Percentiles rank a stretch among this genome's conserved stretches.
Evolutionary conservation across 2,888 invertebrate species (phyloP).

Genomic region (Teleiodes luculella): DNA sequence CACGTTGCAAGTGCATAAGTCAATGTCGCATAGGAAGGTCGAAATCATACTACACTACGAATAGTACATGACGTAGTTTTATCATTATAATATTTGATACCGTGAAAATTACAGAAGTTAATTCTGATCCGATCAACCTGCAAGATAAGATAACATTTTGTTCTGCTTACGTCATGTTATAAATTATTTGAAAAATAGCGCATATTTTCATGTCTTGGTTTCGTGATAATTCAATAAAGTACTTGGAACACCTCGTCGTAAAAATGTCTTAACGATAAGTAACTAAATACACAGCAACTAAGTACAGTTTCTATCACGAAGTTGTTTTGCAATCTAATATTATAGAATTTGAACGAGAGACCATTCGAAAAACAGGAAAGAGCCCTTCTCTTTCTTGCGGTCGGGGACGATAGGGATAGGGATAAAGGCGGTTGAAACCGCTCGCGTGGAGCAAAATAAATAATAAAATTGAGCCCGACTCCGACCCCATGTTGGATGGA

Average conservation of each 20-base stretch:
- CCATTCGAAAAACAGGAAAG: conserved; percentile 55
- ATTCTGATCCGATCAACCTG: not conserved
- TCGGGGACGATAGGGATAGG: conserved; percentile 50
- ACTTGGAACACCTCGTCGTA: conserved; percentile 22
- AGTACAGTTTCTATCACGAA: conserved; percentile 24
- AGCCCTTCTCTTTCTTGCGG: conserved; percentile 43
- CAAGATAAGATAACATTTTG: conserved; percentile 9
- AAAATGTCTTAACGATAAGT: conserved; percentile 13
- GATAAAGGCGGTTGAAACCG: conserved; percentile 67
- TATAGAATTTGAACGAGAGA: conserved; percentile 47
- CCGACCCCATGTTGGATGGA: conserved; percentile 58
- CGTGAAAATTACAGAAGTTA: conserved; percentile 4
- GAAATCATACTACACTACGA: not conserved
- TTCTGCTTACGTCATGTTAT: not conserved
- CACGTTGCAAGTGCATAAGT: conserved; percentile 13
- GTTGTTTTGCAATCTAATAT: conserved; percentile 16
- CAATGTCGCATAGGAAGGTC: conserved; percentile 13
- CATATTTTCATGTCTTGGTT: conserved; percentile 19
- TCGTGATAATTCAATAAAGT: conserved; percentile 24
- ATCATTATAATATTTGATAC: conserved; percentile 7
- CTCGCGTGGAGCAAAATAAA: conserved; percentile 68
- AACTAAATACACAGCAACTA: not conserved
- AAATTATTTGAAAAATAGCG: not conserved
- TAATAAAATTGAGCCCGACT: conserved; percentile 54
- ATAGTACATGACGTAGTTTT: not conserved